Base-by-base conservation (phyloP, 2,113 vertebrate species). In the Ophiodon elongatus region DNA sequence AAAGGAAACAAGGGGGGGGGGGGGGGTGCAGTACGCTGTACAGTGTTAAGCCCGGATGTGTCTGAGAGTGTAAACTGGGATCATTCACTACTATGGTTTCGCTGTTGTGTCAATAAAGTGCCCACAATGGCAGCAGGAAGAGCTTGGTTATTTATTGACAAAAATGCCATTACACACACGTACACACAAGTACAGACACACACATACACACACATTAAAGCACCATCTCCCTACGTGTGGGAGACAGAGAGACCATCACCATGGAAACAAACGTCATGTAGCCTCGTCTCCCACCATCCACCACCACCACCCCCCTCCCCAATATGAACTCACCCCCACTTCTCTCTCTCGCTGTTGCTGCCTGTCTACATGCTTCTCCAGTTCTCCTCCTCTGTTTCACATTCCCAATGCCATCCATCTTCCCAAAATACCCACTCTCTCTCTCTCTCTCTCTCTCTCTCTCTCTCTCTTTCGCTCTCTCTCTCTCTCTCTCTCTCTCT, bases 201-300 rank as follows among this genome's bases (percentile, higher is more conserved):
- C 33, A 72, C 41, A 57, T 25, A 31, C 31, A 75, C 71, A 66
- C 83, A 89, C 71, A 81, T 87, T 90, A 85, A 88, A 91, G 66
- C 79, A 82, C 86, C 82, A 85, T 88, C 90, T 92, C 90, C 65
- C 80, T 91, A 75, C 79, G 79, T 87, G 91, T 93, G 91, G 93
- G 91, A 94, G 93, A 94, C 87, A 67, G 92, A 92, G 93, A 93
- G 85, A 91, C 91, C 85, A 90, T 94, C 91, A 89, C 94, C 94
- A 94, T 94, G 93, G 93, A 92, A 94, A 94, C 94, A 94, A 92
- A 93, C 90, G 88, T 94, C 93, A 94, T 83, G 91, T 85, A 89
- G 88, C 90, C 84, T 65, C 66, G 88, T 93, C 93, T 92, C 88
- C 89, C 87, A 91, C 87, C 84, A 88, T 88, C 83, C 78, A 64